A percentile compares a stretch with the other conserved stretches of the same genome.
Evolutionary conservation across 1,140 invertebrate genomes (phyloP).

Genomic region (Apis dorsata): DNA sequence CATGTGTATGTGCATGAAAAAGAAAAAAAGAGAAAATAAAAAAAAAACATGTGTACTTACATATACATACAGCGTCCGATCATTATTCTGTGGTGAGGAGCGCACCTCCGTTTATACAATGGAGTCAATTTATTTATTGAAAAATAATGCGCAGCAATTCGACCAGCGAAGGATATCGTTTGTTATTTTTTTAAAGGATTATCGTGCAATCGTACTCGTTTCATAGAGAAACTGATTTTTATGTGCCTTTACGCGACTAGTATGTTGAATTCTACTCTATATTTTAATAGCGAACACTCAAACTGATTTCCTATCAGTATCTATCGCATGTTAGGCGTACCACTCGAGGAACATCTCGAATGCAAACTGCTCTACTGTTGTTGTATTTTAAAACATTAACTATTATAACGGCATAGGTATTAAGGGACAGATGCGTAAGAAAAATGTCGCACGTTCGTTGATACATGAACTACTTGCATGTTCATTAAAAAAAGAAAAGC

Average conservation of each 20-base stretch:
- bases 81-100: constrained; percentile 64
- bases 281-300: constrained; percentile 59
- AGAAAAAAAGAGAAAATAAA: neutral
- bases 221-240: constrained; percentile 64
- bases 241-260: constrained; percentile 65
- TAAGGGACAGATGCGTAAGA: constrained; percentile 43
- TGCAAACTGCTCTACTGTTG: constrained; percentile 41
- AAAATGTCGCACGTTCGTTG: neutral
- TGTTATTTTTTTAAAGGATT: constrained; percentile 48
- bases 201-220: constrained; percentile 64
- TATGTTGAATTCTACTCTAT: constrained; percentile 62
- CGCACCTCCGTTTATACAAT: neutral
- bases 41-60: constrained; percentile 42
- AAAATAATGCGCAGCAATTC: constrained; percentile 57
- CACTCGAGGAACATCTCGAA: constrained; percentile 20
- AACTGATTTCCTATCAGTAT: constrained; percentile 45
- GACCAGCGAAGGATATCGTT: constrained; percentile 46
- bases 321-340: constrained; percentile 36
- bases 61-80: constrained; percentile 59
- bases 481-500: neutral
- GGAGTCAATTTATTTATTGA: constrained; percentile 28
- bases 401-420: constrained; percentile 52
- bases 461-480: neutral
- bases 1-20: constrained; percentile 50
- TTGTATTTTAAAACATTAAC: constrained; percentile 61